These are phyloP conservation scores for Hyperopisus bebe DNA, from an alignment of 2,113 vertebrate species.

Conservation along the genomic window DNA sequence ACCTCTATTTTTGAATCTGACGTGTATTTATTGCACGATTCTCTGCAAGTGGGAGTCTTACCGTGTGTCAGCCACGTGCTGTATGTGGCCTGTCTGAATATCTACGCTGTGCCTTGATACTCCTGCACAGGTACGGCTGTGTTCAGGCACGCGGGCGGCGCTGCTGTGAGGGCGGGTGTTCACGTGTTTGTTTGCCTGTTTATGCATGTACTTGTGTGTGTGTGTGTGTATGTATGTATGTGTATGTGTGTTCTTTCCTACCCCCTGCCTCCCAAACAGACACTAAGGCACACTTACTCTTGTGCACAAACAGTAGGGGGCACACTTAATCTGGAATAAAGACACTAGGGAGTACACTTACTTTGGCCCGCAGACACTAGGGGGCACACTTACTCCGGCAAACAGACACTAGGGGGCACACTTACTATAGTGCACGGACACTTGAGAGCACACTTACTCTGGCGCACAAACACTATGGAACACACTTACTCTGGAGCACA, in stretches of 20 bases:
- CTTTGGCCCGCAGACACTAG: slow-evolving; percentile 24
- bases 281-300: slow-evolving; percentile 61
- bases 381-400: too few species aligned
- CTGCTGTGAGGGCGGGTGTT: background rate
- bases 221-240: background rate
- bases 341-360: slow-evolving; percentile 67
- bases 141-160: background rate
- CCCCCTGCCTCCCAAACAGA: background rate
- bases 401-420: too few species aligned
- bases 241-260: background rate
- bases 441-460: too few species aligned
- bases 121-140: background rate
- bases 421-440: too few species aligned
- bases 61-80: background rate
- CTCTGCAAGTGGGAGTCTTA: background rate
- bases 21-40: background rate
- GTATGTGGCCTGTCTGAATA: background rate
- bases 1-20: background rate
- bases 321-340: slow-evolving; percentile 50
- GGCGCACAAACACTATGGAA: slow-evolving; percentile 26
- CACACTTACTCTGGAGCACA: too few species aligned
- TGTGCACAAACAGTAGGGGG: slow-evolving; percentile 53
- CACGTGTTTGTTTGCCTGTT: background rate
- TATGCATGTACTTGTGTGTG: slow-evolving; percentile 1
- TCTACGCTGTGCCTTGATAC: background rate